phyloP scores from a whole-genome alignment of 2,888 invertebrate genomes.

The Drosophila fulvimacula region DNA sequence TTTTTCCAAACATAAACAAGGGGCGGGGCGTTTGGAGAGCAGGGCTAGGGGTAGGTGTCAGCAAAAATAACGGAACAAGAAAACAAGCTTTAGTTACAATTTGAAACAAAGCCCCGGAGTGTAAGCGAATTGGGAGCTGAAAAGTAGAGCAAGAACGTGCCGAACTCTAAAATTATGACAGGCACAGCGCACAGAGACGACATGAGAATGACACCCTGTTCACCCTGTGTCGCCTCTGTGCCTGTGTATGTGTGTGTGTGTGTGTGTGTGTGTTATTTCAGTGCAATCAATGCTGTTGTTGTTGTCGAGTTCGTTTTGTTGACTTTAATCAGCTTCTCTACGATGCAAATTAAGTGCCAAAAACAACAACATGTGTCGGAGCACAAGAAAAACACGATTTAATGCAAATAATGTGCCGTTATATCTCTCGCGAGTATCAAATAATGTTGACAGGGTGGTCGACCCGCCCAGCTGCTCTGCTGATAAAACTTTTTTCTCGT shows the following conservation, averaged over 20 bases:
- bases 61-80: conserved; percentile 24
- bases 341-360: conserved; percentile 57
- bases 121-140: conserved; percentile 14
- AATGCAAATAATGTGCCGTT: conserved; percentile 52
- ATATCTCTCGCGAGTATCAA: conserved; percentile 32
- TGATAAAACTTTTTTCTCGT: conserved; percentile 49
- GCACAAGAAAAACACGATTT: conserved; percentile 21
- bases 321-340: conserved; percentile 56
- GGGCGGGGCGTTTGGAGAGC: background rate
- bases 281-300: conserved; percentile 32
- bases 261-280: conserved; percentile 14
- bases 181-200: background rate
- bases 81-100: conserved; percentile 42
- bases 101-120: conserved; percentile 32
- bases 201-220: conserved; percentile 9
- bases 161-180: conserved; percentile 36
- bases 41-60: background rate
- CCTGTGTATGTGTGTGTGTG: conserved; percentile 6
- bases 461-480: background rate
- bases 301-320: conserved; percentile 24
- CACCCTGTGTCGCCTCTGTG: conserved; percentile 4
- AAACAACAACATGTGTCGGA: conserved; percentile 18
- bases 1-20: conserved; percentile 52
- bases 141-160: conserved; percentile 48
- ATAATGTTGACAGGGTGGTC: conserved; percentile 22